Conservation (phyloP, 2,888 invertebrate species). For the Caenorhabditis virilis region DNA sequence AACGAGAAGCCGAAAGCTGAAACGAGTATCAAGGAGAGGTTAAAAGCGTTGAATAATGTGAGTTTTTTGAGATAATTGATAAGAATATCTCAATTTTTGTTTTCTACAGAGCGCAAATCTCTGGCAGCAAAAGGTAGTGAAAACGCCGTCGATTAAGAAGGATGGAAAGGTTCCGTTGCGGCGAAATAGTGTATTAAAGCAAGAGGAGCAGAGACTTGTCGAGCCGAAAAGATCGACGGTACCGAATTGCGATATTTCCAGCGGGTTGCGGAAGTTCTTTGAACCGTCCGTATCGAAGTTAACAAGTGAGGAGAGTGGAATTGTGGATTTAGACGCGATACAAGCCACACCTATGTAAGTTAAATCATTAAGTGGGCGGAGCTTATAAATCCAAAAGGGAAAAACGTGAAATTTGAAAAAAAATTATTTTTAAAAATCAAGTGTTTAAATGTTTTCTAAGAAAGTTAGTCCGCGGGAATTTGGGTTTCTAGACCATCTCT, state of each 20-base stretch:
- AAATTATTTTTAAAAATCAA: no score
- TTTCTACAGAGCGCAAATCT: conserved; percentile 40
- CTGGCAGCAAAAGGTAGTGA: conserved; percentile 32
- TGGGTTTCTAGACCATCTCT: no score
- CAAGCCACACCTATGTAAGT: conserved; percentile 17
- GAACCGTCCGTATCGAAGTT: conserved; percentile 6
- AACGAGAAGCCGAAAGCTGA: conserved; percentile 17
- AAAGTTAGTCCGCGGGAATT: no score
- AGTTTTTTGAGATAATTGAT: not conserved
- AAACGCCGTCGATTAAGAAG: not conserved
- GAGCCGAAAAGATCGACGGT: not conserved
- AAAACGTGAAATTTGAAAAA: no score
- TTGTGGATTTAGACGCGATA: conserved; percentile 29
- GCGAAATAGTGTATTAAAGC: not conserved
- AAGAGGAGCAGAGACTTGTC: not conserved
- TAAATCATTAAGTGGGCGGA: not conserved
- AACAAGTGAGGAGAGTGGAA: not conserved
- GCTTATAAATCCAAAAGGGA: no score
- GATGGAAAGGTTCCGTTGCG: conserved; percentile 9
- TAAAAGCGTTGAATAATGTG: conserved; percentile 32
- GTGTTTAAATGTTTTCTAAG: no score
- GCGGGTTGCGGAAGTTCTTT: conserved; percentile 27
- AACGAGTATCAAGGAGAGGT: conserved; percentile 36
- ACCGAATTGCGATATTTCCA: conserved; percentile 27
- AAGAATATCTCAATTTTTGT: not conserved